Conservation (phyloP, 2,797 vertebrate genomes). For the Pseudomugil tenellus region DNA sequence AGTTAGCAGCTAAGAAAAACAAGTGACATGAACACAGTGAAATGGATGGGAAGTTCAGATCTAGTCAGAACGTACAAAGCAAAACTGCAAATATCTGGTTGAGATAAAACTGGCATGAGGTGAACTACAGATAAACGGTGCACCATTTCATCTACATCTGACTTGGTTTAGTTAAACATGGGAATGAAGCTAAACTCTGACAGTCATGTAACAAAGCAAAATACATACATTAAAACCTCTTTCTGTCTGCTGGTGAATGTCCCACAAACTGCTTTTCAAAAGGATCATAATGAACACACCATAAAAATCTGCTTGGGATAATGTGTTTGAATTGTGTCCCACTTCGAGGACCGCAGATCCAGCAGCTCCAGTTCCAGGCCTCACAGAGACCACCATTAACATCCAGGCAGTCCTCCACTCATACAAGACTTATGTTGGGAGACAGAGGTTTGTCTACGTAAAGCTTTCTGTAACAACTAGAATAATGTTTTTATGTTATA, state of each 20-base stretch:
- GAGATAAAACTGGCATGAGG: conserved; percentile 1
- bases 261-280: conserved; percentile 17
- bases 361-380: conserved; percentile 23
- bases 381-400: conserved; percentile 49
- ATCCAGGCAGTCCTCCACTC: conserved; percentile 3
- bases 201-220: conserved; percentile 19
- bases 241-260: conserved; percentile 14
- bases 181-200: conserved; percentile 10
- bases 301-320: conserved; percentile 5
- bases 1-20: conserved; percentile 61
- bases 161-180: conserved; percentile 8
- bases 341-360: conserved; percentile 24
- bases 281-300: conserved; percentile 13
- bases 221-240: conserved; percentile 15
- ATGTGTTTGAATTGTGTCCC: conserved; percentile 16
- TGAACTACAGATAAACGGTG: conserved; percentile 20
- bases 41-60: conserved; percentile 18
- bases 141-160: conserved; percentile 13
- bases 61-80: conserved; percentile 26
- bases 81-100: conserved; percentile 22
- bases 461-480: not conserved
- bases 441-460: conserved; percentile 9
- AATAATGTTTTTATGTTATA: not conserved
- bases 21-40: conserved; percentile 36
- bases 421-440: not conserved